Evolutionary conservation across 2,797 vertebrate species (phyloP).

Genomic region (Brotula barbata): DNA sequence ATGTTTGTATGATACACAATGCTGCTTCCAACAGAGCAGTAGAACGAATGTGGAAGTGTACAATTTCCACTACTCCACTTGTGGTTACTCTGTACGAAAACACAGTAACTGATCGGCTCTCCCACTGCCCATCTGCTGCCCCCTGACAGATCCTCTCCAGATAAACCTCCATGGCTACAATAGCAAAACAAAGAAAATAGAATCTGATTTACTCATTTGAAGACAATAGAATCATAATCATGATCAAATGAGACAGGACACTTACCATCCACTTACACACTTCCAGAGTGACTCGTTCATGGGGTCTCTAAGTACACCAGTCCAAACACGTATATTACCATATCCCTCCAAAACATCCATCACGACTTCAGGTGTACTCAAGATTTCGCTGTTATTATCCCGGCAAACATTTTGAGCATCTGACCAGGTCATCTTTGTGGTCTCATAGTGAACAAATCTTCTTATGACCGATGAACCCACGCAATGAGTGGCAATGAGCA

Average conservation of each 20-base stretch:
- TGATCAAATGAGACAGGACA: not conserved
- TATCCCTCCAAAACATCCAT: rapidly evolving
- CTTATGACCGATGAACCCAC: not conserved
- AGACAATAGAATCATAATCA: not conserved
- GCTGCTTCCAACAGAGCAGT: not conserved
- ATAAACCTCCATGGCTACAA: not conserved
- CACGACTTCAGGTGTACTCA: rapidly evolving
- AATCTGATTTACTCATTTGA: not conserved
- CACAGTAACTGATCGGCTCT: conserved; percentile 12
- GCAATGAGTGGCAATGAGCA: conserved; percentile 19
- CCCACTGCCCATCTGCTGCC: not conserved
- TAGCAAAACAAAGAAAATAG: not conserved
- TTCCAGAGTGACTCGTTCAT: conserved; percentile 11
- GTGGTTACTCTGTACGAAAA: not conserved
- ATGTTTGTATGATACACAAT: rapidly evolving
- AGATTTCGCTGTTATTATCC: conserved; percentile 2
- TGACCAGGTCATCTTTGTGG: not conserved
- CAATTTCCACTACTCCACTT: conserved; percentile 22
- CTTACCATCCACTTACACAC: conserved; percentile 31
- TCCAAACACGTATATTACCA: not conserved
- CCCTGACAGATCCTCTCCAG: not conserved
- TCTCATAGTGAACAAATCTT: rapidly evolving
- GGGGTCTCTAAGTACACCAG: conserved; percentile 26
- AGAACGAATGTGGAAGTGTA: not conserved
- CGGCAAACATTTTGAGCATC: conserved; percentile 26